phyloP scores from a whole-genome alignment of 2,113 vertebrate genomes.

The Terrapene triunguis region DNA sequence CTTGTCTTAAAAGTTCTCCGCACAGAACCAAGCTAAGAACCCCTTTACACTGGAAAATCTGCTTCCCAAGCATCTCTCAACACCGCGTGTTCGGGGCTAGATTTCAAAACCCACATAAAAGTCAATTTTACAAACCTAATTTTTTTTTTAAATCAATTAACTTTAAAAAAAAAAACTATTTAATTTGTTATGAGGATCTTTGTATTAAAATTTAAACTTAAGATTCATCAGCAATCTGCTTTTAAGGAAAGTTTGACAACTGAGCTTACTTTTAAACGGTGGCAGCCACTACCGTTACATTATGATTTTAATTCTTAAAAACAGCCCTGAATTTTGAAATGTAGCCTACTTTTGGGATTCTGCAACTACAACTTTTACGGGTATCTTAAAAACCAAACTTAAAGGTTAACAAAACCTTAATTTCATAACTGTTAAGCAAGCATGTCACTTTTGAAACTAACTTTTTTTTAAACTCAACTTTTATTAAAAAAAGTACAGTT shows the following conservation, averaged over 20 bases:
- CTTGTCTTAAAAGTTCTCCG: slow-evolving; percentile 59
- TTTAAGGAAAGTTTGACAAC: slow-evolving; percentile 81
- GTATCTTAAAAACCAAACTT: slow-evolving; percentile 81
- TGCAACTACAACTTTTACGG: slow-evolving; percentile 94
- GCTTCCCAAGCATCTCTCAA: slow-evolving; percentile 88
- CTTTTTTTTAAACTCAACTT: slow-evolving; percentile 82
- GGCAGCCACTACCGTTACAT: slow-evolving; percentile 81
- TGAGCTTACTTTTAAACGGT: slow-evolving; percentile 82
- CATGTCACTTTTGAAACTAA: slow-evolving; percentile 85
- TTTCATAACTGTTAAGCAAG: slow-evolving; percentile 84
- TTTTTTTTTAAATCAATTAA: slow-evolving; percentile 79
- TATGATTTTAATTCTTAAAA: slow-evolving; percentile 80
- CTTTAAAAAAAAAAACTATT: slow-evolving; percentile 77
- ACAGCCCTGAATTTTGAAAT: slow-evolving; percentile 99
- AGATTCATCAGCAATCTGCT: slow-evolving; percentile 80
- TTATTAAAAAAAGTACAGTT: slow-evolving; percentile 84
- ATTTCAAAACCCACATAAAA: slow-evolving; percentile 97
- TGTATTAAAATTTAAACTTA: slow-evolving; percentile 81
- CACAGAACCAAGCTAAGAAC: slow-evolving; percentile 33
- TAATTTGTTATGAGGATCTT: slow-evolving; percentile 81
- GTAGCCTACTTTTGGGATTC: slow-evolving; percentile 99
- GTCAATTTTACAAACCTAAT: slow-evolving; percentile 82
- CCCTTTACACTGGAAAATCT: slow-evolving; percentile 40
- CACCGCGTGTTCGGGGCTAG: slow-evolving; percentile 96
- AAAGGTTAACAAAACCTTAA: slow-evolving; percentile 86